phyloP scores from a whole-genome alignment of 2,888 invertebrate species.

The Yponomeuta cagnagella region DNA sequence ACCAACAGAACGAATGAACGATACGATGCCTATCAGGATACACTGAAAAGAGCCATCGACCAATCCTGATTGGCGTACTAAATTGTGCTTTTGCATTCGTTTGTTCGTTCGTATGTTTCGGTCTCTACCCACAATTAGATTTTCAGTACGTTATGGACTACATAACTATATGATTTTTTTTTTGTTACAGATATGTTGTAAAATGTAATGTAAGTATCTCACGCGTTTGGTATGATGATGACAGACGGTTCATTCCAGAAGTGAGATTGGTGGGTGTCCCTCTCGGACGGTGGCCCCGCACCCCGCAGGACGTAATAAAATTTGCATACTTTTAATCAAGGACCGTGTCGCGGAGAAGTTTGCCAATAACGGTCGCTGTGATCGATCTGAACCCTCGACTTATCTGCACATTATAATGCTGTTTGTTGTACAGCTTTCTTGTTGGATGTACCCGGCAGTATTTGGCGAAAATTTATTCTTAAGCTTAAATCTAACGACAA shows the following conservation, averaged over 20 bases:
- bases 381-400: constrained; percentile 62
- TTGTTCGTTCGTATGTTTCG: no score
- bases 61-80: no score
- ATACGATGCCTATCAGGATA: no score
- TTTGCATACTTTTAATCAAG: constrained; percentile 78
- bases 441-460: background rate
- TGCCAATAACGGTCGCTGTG: constrained; percentile 72
- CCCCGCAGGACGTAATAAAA: constrained; percentile 71
- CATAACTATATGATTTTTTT: no score
- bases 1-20: no score
- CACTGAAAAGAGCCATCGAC: no score
- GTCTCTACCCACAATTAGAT: no score
- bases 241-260: constrained; percentile 23
- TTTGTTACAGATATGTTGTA: background rate
- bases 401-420: constrained; percentile 55
- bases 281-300: constrained; percentile 30
- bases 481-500: background rate
- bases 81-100: no score
- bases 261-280: background rate
- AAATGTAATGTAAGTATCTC: background rate
- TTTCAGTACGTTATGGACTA: no score
- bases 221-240: constrained; percentile 20
- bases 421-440: constrained; percentile 33
- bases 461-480: background rate
- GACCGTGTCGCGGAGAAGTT: constrained; percentile 76